Conservation (phyloP, 2,888 invertebrate genomes). For the Cosmorhoe ocellata region DNA sequence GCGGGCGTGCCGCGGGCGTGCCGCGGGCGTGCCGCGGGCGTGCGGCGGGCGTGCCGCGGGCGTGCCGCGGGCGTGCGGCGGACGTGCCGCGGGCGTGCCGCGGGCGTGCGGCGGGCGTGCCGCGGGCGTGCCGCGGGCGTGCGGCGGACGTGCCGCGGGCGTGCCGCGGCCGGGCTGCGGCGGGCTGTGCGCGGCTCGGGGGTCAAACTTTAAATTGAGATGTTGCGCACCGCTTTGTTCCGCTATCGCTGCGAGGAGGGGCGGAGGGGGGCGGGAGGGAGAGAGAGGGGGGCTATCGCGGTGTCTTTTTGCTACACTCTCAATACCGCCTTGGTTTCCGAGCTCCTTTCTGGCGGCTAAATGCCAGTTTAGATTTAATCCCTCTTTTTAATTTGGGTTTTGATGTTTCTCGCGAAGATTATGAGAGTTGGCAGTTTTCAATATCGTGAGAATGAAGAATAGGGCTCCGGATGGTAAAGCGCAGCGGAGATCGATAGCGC, state of each 20-base stretch:
- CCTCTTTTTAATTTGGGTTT: conserved; percentile 42
- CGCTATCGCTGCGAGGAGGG: background rate
- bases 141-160: too few species aligned
- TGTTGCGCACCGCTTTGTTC: conserved; percentile 14
- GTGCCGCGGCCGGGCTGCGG: too few species aligned
- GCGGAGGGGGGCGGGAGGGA: background rate
- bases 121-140: too few species aligned
- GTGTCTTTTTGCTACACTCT: conserved; percentile 28
- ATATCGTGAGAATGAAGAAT: conserved; percentile 7
- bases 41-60: too few species aligned
- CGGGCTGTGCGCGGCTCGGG: conserved; percentile 15
- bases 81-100: too few species aligned
- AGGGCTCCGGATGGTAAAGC: background rate
- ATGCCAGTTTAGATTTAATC: conserved; percentile 42
- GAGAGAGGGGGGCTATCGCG: conserved; percentile 2
- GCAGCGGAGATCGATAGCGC: too few species aligned
- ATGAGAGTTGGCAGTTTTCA: conserved; percentile 20
- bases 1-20: too few species aligned
- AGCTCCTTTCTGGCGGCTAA: conserved; percentile 25
- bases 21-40: too few species aligned
- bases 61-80: too few species aligned
- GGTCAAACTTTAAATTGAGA: conserved; percentile 35
- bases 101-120: too few species aligned
- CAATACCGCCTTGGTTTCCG: conserved; percentile 30
- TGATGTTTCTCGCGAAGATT: conserved; percentile 34